Base-by-base conservation (phyloP, 2,888 invertebrate genomes). In the Xylota sylvarum region DNA sequence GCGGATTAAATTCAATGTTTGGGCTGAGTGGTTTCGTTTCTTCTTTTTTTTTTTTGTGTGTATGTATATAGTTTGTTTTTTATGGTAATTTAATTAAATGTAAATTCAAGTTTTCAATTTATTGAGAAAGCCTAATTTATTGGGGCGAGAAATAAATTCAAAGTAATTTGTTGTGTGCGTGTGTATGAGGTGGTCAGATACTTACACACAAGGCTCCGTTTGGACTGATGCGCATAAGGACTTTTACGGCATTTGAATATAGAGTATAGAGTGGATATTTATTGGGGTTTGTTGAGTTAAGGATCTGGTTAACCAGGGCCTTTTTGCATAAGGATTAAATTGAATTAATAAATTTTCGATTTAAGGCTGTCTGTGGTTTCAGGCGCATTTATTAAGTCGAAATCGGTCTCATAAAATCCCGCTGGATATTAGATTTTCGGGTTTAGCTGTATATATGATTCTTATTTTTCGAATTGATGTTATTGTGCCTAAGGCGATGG, bases 71-170 rank as follows among this genome's bases (percentile, higher is more conserved):
- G 9, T 64, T 30, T 30, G 50, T 40, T 74, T 73, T 73, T 62
- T 55, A 64, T 64, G 70, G 65, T 81, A 77, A 78, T 86, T 86
- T 77, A 82, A 86, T 86, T 86, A 86, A 86, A 86, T 86, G 72
- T 76, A 86, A 82, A 82, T 86, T 82, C 67, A 73, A 82, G 56
- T 62, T 82, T 82, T 78, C 73, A 77, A 86, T 86, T 86, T 86
- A 82, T 82, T 81, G 43, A 52, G 73, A 62, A 72, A 72, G 17
- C 58, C 7, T 50, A 67, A 73, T 86, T 67, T 82, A 82, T 81
- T 67, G 32, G 12, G 48, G 9, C 10, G 62, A 19, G 52, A 32
- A 69, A 82, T 70, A 78, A 77, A 73, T 82, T 77, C 60, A 43
- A 86, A 77, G 77, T 35, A 67, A 78, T 86, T 82, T 82, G 73